These are phyloP conservation scores for Heliocidaris erythrogramma DNA, from an alignment of 35 echinoderm and acorn worm genomes.

Conservation along the genomic window DNA sequence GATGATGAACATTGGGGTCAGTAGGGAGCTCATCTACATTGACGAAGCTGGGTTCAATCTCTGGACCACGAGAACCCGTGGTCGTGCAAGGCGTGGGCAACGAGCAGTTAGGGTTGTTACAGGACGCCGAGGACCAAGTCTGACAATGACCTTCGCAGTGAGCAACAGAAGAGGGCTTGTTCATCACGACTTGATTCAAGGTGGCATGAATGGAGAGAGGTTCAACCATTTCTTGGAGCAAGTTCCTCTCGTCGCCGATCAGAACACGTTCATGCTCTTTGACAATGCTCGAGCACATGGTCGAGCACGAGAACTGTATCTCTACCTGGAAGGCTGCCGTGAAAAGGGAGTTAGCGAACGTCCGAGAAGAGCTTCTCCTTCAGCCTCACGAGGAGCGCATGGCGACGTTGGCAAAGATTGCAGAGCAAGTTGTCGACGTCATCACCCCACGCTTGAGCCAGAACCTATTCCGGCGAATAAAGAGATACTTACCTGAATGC, in stretches of 20 bases:
- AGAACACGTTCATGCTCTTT: neutral
- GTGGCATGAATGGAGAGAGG: neutral
- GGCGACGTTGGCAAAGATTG: slow-evolving; percentile 40
- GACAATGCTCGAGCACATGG: slow-evolving; percentile 15
- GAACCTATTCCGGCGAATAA: slow-evolving; percentile 38
- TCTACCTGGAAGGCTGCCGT: slow-evolving; percentile 41
- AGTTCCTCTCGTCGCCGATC: neutral
- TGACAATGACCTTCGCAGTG: slow-evolving; percentile 1
- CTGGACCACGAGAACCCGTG: slow-evolving; percentile 37
- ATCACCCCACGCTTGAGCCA: slow-evolving; percentile 14
- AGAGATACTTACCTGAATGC: slow-evolving; percentile 3
- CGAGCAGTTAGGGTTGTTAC: slow-evolving; percentile 21
- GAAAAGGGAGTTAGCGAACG: slow-evolving; percentile 41
- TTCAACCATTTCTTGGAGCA: slow-evolving; percentile 33
- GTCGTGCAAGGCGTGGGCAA: neutral
- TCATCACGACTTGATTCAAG: slow-evolving; percentile 22
- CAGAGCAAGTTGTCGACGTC: slow-evolving; percentile 37
- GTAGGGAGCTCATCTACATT: slow-evolving; percentile 39
- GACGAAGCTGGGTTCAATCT: slow-evolving; percentile 46
- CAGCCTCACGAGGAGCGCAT: slow-evolving; percentile 27
- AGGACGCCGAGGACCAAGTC: neutral
- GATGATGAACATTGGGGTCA: slow-evolving; percentile 30
- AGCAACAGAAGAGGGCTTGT: slow-evolving; percentile 23
- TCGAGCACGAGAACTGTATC: slow-evolving; percentile 44
- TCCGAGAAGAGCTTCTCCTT: slow-evolving; percentile 34